phyloP scores from a whole-genome alignment of 2,888 invertebrate species.

The Hetaerina titia region DNA sequence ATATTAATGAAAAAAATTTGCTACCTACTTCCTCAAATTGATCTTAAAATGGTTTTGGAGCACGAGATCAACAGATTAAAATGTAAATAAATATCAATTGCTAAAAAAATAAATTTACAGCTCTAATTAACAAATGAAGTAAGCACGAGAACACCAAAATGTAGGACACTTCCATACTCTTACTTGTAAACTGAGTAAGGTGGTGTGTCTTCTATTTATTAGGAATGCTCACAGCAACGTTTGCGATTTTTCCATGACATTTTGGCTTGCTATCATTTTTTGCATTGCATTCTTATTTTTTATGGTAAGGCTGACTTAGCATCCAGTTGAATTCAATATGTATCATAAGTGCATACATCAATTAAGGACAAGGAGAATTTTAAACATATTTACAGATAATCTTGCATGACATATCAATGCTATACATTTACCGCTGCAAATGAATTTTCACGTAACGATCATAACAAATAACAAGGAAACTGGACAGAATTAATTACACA shows the following conservation, averaged over 20 bases:
- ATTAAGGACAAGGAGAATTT: slow-evolving; percentile 44
- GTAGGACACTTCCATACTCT: slow-evolving; percentile 40
- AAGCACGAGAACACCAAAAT: background rate
- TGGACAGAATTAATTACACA: slow-evolving; percentile 11
- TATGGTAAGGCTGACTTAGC: slow-evolving; percentile 10
- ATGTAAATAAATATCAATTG: slow-evolving; percentile 48
- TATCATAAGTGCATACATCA: slow-evolving; percentile 39
- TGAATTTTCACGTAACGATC: background rate
- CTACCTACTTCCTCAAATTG: slow-evolving; percentile 46
- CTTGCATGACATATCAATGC: slow-evolving; percentile 35
- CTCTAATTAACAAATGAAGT: slow-evolving; percentile 29
- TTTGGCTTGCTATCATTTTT: slow-evolving; percentile 22
- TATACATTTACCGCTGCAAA: slow-evolving; percentile 39
- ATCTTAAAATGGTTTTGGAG: slow-evolving; percentile 55
- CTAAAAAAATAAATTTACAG: slow-evolving; percentile 62
- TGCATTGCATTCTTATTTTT: slow-evolving; percentile 5
- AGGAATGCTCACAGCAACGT: background rate
- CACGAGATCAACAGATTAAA: slow-evolving; percentile 59
- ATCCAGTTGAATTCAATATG: slow-evolving; percentile 5
- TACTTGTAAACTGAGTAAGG: slow-evolving; percentile 67
- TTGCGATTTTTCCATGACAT: background rate
- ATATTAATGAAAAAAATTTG: slow-evolving; percentile 38
- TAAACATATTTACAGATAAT: slow-evolving; percentile 62
- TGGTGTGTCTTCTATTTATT: slow-evolving; percentile 21
- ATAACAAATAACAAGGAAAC: slow-evolving; percentile 58